Base-by-base conservation (phyloP, 2,888 invertebrate genomes). In the Chalcosyrphus nemorum region DNA sequence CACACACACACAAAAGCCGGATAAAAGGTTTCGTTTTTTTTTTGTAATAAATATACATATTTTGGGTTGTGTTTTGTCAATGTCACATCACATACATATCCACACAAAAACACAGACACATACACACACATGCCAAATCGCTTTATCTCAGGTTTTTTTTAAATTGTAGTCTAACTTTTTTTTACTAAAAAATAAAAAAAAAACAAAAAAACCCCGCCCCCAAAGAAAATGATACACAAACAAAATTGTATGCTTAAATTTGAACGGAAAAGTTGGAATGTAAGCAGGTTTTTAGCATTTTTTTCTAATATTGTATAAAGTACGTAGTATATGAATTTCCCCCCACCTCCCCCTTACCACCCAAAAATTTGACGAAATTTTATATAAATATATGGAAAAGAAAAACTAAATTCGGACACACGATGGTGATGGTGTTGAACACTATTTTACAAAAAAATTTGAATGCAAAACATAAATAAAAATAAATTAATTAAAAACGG, bases 341-440 rank as follows among this genome's bases (percentile, higher is more conserved):
- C 52, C 54, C 72, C 59, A 45, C 72, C 43, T 52, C 41, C 70
- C 74, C 77, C 35, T 70, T 68, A 59, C 68, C 72, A 61, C 41
- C 61, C 47, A 17, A 63, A 63, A 68, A 80, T 74, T 66, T 76
- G 35, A 54, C 57, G 72, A 86, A 81, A 82, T 86, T 81, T 72
- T 82, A 78, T 77, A 70, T 66, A 52, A 5, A 50, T 13, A 74
- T 81, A 81, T 85, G 84, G 70, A 74, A 78, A 74, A 63, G 32
- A 52, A 41, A 85, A 70, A 45, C 35, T 65, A 71, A 87, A 89
- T 82, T 82, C 82, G 78, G 86, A 88, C 87, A 88, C 87, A 88
- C 86, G 86, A 88, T 89, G 89, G 90, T 90, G 89, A 89, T 89
- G 90, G 90, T 89, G 88, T 88, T 88, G 88, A 87, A 89, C 88